Evolutionary conservation across 2,113 vertebrate species (phyloP).

Genomic region (Fregetta grallaria): DNA sequence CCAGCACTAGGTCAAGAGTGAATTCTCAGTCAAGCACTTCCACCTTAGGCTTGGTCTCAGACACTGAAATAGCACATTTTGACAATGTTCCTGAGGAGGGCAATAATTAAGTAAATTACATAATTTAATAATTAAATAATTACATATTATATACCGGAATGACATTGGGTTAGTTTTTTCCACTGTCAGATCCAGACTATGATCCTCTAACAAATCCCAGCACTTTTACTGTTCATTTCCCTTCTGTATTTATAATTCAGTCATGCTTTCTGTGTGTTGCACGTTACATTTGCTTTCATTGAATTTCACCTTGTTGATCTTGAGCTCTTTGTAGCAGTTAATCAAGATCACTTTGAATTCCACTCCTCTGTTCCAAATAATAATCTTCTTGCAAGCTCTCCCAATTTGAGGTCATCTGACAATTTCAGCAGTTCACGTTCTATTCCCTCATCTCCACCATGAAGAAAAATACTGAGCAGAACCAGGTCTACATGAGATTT

Average conservation of each 20-base stretch:
- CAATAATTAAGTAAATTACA: background rate
- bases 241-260: background rate
- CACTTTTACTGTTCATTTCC: background rate
- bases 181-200: background rate
- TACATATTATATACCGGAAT: background rate
- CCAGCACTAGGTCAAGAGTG: background rate
- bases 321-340: background rate
- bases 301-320: background rate
- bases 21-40: background rate
- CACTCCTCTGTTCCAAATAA: background rate
- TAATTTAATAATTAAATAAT: background rate
- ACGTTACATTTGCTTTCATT: background rate
- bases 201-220: background rate
- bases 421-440: background rate
- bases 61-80: background rate
- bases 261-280: background rate
- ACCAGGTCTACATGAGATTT: background rate
- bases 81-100: background rate
- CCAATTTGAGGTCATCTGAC: background rate
- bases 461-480: background rate
- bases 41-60: background rate
- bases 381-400: background rate
- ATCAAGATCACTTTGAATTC: background rate
- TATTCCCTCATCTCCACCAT: background rate
- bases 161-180: background rate